Conservation (phyloP, 2,113 vertebrate genomes). For the Gymnarchus niloticus region DNA sequence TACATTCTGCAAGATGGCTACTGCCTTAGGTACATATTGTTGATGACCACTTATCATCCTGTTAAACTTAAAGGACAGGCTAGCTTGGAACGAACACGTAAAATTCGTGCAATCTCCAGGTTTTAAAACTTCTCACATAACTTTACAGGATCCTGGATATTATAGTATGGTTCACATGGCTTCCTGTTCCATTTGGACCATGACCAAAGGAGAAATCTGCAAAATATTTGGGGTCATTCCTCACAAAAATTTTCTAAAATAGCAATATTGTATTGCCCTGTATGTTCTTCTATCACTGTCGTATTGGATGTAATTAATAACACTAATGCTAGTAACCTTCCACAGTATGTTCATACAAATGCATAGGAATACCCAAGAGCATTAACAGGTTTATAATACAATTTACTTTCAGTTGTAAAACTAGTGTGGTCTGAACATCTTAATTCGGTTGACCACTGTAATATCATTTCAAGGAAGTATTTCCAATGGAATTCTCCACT, state of each 20-base stretch:
- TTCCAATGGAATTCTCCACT: constrained; percentile 6
- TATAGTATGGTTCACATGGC: background rate
- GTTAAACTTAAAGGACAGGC: background rate
- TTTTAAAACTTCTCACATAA: background rate
- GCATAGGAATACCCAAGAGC: background rate
- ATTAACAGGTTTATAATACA: background rate
- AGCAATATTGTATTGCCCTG: background rate
- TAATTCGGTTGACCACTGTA: background rate
- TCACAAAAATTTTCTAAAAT: background rate
- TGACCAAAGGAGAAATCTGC: background rate
- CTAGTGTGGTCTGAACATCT: background rate
- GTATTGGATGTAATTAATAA: background rate
- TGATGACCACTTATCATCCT: background rate
- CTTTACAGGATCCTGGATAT: background rate
- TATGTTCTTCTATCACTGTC: background rate
- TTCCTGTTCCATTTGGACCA: background rate
- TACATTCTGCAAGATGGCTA: background rate
- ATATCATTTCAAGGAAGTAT: constrained; percentile 7
- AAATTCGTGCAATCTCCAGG: background rate
- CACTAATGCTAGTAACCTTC: background rate
- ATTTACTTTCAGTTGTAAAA: background rate
- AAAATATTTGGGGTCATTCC: background rate
- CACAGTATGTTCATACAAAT: background rate
- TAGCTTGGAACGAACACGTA: background rate
- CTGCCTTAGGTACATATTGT: background rate